Conservation (phyloP, 2,797 vertebrate genomes). For the Falco biarmicus region DNA sequence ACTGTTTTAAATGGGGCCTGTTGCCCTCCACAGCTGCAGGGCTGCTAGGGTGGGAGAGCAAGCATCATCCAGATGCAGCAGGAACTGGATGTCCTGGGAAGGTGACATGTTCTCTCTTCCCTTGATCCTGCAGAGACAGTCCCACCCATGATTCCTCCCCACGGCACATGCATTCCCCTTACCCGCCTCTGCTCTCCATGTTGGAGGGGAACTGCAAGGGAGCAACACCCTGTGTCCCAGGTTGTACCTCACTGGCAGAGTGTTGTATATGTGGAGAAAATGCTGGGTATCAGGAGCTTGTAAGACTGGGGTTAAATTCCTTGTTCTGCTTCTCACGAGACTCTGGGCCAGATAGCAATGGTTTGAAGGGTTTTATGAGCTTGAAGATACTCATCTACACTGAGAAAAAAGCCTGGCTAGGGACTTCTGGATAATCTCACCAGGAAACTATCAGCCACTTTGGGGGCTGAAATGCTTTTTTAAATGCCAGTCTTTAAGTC, state of each 20-base stretch:
- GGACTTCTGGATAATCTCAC: neutral
- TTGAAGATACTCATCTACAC: neutral
- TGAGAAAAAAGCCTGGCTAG: neutral
- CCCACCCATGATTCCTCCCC: neutral
- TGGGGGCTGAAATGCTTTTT: neutral
- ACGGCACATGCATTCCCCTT: accelerated
- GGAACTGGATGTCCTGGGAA: neutral
- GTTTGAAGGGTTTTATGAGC: neutral
- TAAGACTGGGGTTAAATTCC: neutral
- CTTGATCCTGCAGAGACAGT: neutral
- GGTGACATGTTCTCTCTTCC: neutral
- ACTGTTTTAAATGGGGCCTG: neutral
- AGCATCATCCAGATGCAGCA: neutral
- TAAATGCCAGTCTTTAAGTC: neutral
- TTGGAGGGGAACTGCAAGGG: neutral
- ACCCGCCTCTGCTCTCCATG: neutral
- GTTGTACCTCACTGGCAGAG: accelerated
- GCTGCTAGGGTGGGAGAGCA: neutral
- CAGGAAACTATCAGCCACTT: neutral
- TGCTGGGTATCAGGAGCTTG: accelerated
- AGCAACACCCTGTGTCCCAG: neutral
- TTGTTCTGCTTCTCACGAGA: neutral
- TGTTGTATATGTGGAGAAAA: neutral
- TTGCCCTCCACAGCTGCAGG: neutral
- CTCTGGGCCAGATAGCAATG: neutral